phyloP scores from a whole-genome alignment of 2,113 vertebrate species.

The Pseudolaguvia tuberculata region DNA sequence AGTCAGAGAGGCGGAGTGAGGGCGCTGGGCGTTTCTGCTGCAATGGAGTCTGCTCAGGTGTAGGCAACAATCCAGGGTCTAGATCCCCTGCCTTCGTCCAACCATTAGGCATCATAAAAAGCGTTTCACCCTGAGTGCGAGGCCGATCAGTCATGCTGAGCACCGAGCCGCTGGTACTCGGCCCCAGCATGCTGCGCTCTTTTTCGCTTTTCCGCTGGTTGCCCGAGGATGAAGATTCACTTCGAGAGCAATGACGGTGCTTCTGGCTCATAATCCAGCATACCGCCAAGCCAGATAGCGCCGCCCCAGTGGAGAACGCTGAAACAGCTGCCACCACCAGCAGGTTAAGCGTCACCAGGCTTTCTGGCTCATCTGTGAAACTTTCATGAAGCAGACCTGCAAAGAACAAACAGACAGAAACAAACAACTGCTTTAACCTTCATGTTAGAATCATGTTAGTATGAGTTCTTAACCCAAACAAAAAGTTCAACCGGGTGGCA shows the following conservation, averaged over 20 bases:
- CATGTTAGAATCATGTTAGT: too few relatives aligned
- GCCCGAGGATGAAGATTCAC: constrained; percentile 60
- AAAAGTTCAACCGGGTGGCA: too few relatives aligned
- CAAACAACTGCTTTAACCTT: not conserved
- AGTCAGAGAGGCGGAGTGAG: constrained; percentile 71
- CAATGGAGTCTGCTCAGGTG: constrained; percentile 90
- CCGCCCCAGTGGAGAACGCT: constrained; percentile 90
- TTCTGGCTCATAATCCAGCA: constrained; percentile 94
- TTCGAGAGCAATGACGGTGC: constrained; percentile 72
- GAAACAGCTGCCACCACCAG: constrained; percentile 90
- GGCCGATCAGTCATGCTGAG: constrained; percentile 76
- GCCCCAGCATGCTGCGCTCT: constrained; percentile 75
- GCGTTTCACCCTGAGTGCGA: constrained; percentile 69
- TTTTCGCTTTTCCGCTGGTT: constrained; percentile 82
- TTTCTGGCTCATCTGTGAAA: constrained; percentile 84
- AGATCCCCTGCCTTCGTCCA: constrained; percentile 85
- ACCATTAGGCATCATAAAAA: constrained; percentile 89
- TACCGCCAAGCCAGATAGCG: constrained; percentile 89
- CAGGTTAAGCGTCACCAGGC: constrained; percentile 92
- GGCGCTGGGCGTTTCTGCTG: constrained; percentile 83
- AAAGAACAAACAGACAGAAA: not conserved
- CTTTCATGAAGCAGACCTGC: constrained; percentile 87
- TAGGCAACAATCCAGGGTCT: constrained; percentile 86
- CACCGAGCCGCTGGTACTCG: constrained; percentile 82
- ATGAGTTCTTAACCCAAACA: too few relatives aligned